Evolutionary conservation across 2,797 vertebrate species (phyloP).

Genomic region (Onychomys torridus): DNA sequence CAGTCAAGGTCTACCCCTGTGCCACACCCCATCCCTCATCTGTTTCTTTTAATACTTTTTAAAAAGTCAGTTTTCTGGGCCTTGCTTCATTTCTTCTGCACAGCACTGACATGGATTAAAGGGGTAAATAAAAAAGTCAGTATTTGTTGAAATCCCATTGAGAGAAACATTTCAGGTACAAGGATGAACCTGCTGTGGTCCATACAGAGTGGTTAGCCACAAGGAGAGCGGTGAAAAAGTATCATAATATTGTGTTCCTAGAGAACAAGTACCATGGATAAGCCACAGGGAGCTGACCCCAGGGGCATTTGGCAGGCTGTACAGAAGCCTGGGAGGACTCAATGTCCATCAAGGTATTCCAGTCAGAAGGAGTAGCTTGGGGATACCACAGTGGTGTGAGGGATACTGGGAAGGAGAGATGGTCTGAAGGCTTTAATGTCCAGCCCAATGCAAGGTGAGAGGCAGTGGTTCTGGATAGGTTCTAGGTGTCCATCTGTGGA

Average conservation of each 20-base stretch:
- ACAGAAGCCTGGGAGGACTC: fast-evolving
- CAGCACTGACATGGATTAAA: not conserved
- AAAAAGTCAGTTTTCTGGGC: not conserved
- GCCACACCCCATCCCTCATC: not conserved
- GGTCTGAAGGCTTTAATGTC: not conserved
- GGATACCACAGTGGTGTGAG: not conserved
- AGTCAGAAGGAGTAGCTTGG: not conserved
- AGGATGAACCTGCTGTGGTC: not conserved
- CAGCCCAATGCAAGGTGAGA: not conserved
- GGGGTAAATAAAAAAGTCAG: not conserved
- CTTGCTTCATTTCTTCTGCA: not conserved
- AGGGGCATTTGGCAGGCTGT: not conserved
- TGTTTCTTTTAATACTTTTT: slow-evolving; percentile 32
- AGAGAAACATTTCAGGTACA: not conserved
- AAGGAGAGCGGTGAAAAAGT: not conserved
- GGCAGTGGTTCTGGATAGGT: no score
- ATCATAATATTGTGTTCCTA: not conserved
- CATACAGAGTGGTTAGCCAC: not conserved
- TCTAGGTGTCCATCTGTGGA: not conserved
- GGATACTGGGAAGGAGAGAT: not conserved
- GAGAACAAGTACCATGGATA: not conserved
- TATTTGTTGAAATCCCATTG: not conserved
- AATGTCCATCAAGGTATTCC: not conserved
- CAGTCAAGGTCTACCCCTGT: not conserved
- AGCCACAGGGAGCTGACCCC: not conserved